phyloP scores from a whole-genome alignment of 2,113 vertebrate species.

The Fukomys damarensis region DNA sequence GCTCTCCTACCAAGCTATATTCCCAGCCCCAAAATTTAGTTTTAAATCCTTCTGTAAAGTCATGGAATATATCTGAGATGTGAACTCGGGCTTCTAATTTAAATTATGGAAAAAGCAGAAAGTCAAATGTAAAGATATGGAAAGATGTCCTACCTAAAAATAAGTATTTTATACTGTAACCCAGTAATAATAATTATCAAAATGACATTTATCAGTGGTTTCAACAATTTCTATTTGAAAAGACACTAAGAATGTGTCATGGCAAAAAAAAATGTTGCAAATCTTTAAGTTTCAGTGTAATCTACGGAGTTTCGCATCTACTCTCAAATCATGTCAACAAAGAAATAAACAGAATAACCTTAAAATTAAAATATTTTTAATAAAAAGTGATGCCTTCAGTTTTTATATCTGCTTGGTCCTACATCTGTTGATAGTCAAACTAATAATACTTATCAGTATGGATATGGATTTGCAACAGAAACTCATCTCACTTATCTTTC shows the following conservation, averaged over 20 bases:
- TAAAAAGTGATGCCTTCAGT: background rate
- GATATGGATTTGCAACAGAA: conserved; percentile 8
- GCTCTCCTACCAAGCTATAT: background rate
- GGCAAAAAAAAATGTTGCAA: background rate
- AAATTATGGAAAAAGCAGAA: conserved; percentile 29
- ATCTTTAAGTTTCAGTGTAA: background rate
- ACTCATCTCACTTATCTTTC: conserved; percentile 38
- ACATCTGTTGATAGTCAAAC: background rate
- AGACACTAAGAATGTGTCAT: background rate
- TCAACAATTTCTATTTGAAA: conserved; percentile 35
- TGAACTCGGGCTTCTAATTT: background rate
- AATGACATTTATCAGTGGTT: background rate
- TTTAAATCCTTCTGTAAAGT: conserved; percentile 27
- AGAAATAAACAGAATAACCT: background rate
- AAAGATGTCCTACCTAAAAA: conserved; percentile 12
- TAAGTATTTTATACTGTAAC: background rate
- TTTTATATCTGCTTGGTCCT: conserved; percentile 15
- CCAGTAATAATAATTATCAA: conserved; percentile 27
- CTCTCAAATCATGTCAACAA: conserved; percentile 22
- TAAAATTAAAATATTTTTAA: background rate
- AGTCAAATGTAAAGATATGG: background rate
- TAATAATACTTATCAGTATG: background rate
- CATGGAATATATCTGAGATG: conserved; percentile 21
- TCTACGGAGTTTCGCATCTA: background rate
- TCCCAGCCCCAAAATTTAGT: background rate